Conservation (phyloP, 2,113 vertebrate species). For the Nanorana parkeri region DNA sequence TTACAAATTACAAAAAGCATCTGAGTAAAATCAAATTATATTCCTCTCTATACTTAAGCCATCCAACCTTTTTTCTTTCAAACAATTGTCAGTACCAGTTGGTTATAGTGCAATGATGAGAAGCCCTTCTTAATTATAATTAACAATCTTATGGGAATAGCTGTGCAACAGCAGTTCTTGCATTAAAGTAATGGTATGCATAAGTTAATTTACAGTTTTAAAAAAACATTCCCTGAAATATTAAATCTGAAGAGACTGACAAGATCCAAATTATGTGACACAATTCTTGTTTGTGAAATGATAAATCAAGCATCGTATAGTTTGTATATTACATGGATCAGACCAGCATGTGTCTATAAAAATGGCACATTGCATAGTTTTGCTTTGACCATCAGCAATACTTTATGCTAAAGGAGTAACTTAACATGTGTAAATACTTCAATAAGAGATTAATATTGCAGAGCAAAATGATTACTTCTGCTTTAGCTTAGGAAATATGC, state of each 20-base stretch:
- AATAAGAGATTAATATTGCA: too few relatives aligned
- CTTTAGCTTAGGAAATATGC: too few relatives aligned
- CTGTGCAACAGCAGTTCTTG: neutral
- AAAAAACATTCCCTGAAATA: slow-evolving; percentile 65
- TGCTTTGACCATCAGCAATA: too few relatives aligned
- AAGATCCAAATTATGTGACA: slow-evolving; percentile 22
- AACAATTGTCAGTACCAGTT: slow-evolving; percentile 47
- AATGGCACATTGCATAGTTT: too few relatives aligned
- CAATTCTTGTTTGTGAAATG: slow-evolving; percentile 34
- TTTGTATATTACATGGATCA: too few relatives aligned
- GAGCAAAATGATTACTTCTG: too few relatives aligned
- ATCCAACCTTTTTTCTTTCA: slow-evolving; percentile 59
- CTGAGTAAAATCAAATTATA: slow-evolving; percentile 78
- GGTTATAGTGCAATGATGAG: slow-evolving; percentile 60
- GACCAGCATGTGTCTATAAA: too few relatives aligned
- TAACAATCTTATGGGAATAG: slow-evolving; percentile 68
- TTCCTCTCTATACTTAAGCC: slow-evolving; percentile 67
- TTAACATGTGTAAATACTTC: too few relatives aligned
- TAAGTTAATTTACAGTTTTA: slow-evolving; percentile 65
- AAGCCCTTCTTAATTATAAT: slow-evolving; percentile 68
- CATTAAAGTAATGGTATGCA: slow-evolving; percentile 60
- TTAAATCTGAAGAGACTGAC: slow-evolving; percentile 50
- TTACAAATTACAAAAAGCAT: slow-evolving; percentile 80
- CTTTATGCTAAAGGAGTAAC: too few relatives aligned
- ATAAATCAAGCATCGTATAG: too few relatives aligned